Conservation (phyloP, 2,113 vertebrate genomes). For the Spheniscus mendiculus region DNA sequence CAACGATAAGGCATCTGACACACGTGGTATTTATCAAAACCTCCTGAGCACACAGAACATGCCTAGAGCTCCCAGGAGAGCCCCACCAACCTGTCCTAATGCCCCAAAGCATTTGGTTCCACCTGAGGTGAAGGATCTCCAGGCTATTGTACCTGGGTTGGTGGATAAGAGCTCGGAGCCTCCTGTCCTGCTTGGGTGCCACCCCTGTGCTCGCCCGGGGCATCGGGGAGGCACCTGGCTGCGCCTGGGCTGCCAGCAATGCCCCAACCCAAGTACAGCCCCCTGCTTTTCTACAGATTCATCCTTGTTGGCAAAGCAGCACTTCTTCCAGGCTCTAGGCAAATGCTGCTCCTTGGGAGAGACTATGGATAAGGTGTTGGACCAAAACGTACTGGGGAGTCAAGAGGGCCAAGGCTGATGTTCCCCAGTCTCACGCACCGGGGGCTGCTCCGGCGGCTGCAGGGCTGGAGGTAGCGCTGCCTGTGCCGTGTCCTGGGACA, state of each 20-base stretch:
- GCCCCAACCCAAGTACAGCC: background rate
- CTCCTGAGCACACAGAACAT: background rate
- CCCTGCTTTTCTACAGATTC: background rate
- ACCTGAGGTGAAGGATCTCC: background rate
- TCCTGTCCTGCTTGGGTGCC: background rate
- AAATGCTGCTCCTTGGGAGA: background rate
- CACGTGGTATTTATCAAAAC: background rate
- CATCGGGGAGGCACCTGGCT: fast-evolving
- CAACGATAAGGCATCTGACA: background rate
- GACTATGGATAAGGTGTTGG: fast-evolving
- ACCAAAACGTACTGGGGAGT: background rate
- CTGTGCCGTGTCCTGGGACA: background rate
- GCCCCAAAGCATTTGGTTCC: background rate
- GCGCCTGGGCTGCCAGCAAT: background rate
- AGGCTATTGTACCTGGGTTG: background rate
- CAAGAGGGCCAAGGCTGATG: background rate
- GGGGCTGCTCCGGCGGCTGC: fast-evolving
- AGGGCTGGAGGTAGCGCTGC: background rate
- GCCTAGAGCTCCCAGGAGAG: background rate
- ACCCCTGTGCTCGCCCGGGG: fast-evolving
- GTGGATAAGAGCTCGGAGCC: background rate
- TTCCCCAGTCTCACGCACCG: fast-evolving
- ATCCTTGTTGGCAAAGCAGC: background rate
- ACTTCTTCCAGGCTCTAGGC: background rate
- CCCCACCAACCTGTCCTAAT: background rate